Evolutionary conservation across 64 coral and sea anemone genomes (phyloP), one percentile per base, ranked within the genome.

Genomic region (Montipora cactus): DNA sequence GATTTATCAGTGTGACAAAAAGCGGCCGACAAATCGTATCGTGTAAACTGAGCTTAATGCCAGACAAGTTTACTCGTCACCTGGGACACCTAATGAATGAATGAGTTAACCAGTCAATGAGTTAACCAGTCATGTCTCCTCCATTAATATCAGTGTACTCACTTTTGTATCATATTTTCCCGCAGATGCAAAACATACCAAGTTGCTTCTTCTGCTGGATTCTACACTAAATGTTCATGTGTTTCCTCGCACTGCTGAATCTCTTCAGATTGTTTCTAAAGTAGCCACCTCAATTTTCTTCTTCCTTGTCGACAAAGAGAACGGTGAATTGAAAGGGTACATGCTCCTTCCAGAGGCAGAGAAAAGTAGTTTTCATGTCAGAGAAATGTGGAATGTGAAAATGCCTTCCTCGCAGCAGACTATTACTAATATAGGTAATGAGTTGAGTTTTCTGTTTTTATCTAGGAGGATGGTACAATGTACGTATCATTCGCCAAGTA

Each of bases 361-460:
- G 3, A 81, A 79, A 86, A 93, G 94, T 89, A 67, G 69, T 47
- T 82, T 96, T 28, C 83, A 49, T 81, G 92, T 88, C 59, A 48
- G 87, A 79, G 89, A 99, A 75, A 94, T 99, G 95, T 99, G 98
- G 98, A 96, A 96, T 69, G 79, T 99, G 4, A 95, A 94, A 47
- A 88, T 99, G 48, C 95, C 98, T 49, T 67, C 89, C n/a, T 80
- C 90, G 4, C 92, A 96, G 49, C 98, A 99, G 73, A 87, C 76
- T 11, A 99, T 99, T 15, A 86, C 92, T 67, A 94, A 91, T 52
- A 70, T 94, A 80, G 98, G 98, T 99, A 81, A 25, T 46, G 21
- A 8, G 5, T 71, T 5, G 2, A 71, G 68, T 46, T 1, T 13
- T 28, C 1, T 8, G 25, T 72, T 13, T 25, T 11, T 28, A 13